These are phyloP conservation scores for Cathartes aura DNA, from an alignment of 2,113 vertebrate species.

Conservation along the genomic window DNA sequence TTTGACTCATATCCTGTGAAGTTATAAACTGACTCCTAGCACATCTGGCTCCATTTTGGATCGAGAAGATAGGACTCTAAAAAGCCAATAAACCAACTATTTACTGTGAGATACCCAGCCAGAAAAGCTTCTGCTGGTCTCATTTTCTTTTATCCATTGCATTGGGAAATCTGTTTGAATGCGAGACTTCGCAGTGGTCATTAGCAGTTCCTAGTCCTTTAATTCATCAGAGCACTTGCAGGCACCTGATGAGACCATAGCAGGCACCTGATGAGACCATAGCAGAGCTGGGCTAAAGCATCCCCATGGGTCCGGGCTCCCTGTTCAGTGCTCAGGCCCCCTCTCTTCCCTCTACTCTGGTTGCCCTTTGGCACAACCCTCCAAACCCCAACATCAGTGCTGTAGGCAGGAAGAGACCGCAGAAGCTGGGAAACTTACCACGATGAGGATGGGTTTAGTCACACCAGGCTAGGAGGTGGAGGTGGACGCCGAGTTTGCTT, in stretches of 20 bases:
- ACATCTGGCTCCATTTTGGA: background rate
- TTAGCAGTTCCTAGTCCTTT: background rate
- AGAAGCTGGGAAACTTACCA: background rate
- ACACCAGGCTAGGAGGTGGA: background rate
- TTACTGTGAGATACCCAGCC: background rate
- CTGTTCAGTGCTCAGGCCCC: background rate
- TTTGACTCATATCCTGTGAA: background rate
- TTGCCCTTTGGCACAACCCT: background rate
- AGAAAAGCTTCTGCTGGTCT: background rate
- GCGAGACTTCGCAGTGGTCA: background rate
- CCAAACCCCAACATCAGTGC: background rate
- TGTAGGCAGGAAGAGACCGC: background rate
- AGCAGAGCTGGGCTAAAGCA: background rate
- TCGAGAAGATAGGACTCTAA: background rate
- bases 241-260: background rate
- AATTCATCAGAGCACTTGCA: background rate
- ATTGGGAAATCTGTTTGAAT: background rate
- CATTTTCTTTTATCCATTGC: background rate
- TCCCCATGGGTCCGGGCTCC: background rate
- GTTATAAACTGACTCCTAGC: background rate
- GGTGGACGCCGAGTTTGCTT: background rate
- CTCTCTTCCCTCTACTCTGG: background rate
- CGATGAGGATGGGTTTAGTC: background rate
- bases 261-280: background rate
- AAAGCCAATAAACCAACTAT: background rate